A percentile compares a stretch with the other conserved stretches of the same genome.
These are phyloP conservation scores for Troglohyphantes excavatus DNA, from an alignment of 2,888 invertebrate genomes.

Conservation along the genomic window DNA sequence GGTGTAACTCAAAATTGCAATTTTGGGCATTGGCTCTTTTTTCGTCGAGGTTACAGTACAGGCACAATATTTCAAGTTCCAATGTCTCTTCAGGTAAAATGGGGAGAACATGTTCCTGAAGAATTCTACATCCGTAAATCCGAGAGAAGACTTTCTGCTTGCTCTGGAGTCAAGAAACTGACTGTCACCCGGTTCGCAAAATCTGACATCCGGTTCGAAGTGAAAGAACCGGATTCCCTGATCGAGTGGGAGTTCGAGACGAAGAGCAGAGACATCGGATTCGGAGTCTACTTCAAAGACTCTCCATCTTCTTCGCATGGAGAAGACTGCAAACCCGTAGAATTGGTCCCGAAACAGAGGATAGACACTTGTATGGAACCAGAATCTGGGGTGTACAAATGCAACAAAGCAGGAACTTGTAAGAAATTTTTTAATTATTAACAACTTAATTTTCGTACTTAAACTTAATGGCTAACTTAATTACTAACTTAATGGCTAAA, in stretches of 20 bases:
- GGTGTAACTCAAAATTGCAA: too few species aligned
- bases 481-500: too few species aligned
- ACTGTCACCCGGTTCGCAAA: constrained; percentile 2
- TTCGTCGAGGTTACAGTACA: too few species aligned
- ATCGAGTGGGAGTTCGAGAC: too few species aligned
- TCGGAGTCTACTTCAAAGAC: too few species aligned
- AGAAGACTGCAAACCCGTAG: not conserved
- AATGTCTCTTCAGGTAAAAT: constrained; percentile 25
- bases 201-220: constrained; percentile 10
- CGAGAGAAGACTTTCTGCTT: not conserved
- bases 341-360: constrained; percentile 51
- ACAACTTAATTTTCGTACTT: too few species aligned
- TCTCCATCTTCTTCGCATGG: constrained; percentile 36
- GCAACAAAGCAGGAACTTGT: constrained; percentile 52
- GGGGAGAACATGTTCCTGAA: constrained; percentile 22
- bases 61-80: too few species aligned
- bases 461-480: too few species aligned
- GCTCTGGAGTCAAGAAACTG: constrained; percentile 7
- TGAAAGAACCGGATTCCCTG: constrained; percentile 36
- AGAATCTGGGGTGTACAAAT: constrained; percentile 38
- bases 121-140: not conserved
- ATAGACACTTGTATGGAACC: constrained; percentile 29
- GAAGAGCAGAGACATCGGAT: too few species aligned
- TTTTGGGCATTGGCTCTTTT: too few species aligned
- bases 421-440: not conserved